Evolutionary conservation across 1,140 invertebrate genomes (phyloP), one percentile per base, ranked within the genome.

Genomic region (Eueides isabella): DNA sequence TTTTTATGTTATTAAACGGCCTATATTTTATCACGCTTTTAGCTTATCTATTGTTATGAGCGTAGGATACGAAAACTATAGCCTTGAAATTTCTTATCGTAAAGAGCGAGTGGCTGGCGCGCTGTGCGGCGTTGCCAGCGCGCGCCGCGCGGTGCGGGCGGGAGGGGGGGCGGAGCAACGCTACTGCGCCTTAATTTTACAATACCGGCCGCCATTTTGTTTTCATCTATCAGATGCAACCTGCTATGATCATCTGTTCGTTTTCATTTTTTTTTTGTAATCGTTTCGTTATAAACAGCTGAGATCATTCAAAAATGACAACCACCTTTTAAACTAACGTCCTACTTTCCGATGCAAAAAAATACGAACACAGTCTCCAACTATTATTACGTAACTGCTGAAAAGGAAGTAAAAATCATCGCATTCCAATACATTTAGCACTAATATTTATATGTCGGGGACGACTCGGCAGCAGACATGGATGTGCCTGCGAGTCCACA

Each of bases 1-100:
- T 12, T 11, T 26, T 7, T 55, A 23, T 55, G 26, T 55, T 55
- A 55, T 55, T 55, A 23, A 55, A 23, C 48, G 48, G 48, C 48
- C 48, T 55, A 55, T 70, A 31, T 67, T 76, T 75, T 78, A 75
- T 78, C 76, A 75, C 76, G 77, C 75, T 81, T 83, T 48, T 82
- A 85, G 81, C 82, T 85, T 85, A 86, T 85, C 84, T 80, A 85
- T 84, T 90, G 88, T 89, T 86, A 82, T 80, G 80, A 81, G 74
- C 74, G 75, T 80, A 88, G 77, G 78, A 84, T 86, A 88, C 85
- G 69, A 85, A n/a, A 90, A 85, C 73, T 73, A 81, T 84, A 90
- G 88, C 90, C 91, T 92, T 93, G 90, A 91, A 88, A 88, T 77
- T 85, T 91, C 87, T 93, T 93, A 93, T 93, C 91, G 76, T 69